Percentiles rank a stretch among this genome's conserved stretches.
Conservation (phyloP, 2,113 vertebrate genomes). For the Ptychochromis oligacanthus region DNA sequence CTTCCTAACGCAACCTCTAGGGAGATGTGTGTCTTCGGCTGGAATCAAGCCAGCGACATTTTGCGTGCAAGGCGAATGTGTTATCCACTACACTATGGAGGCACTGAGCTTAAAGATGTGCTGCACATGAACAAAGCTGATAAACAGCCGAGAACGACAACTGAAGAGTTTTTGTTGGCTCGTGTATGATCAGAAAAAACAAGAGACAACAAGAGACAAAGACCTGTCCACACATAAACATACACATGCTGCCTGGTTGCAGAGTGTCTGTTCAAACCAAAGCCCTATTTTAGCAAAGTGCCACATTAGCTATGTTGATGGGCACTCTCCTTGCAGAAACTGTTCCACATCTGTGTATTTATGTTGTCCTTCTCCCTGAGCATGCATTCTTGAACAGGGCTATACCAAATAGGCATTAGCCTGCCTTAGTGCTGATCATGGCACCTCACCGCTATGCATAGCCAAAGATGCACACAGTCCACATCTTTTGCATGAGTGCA, state of each 20-base stretch:
- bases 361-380: slow-evolving; percentile 36
- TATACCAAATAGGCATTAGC: slow-evolving; percentile 52
- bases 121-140: not conserved
- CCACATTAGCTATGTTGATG: slow-evolving; percentile 30
- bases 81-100: too few species aligned
- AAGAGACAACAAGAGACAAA: not conserved
- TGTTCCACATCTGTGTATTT: slow-evolving; percentile 40
- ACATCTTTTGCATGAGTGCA: slow-evolving; percentile 67
- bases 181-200: not conserved
- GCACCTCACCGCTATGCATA: slow-evolving; percentile 56
- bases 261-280: slow-evolving; percentile 66
- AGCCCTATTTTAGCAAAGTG: slow-evolving; percentile 51
- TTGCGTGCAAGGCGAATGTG: too few species aligned
- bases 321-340: slow-evolving; percentile 24
- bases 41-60: too few species aligned
- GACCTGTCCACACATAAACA: too few species aligned
- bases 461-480: slow-evolving; percentile 71
- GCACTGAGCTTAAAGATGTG: not conserved
- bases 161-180: not conserved
- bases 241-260: slow-evolving; percentile 68
- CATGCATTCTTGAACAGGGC: slow-evolving; percentile 68
- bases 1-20: too few species aligned
- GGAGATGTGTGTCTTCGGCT: too few species aligned
- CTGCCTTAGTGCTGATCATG: slow-evolving; percentile 35
- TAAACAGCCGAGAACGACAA: rapidly evolving